Conservation (phyloP, 2,797 vertebrate species). For the Tangara arthus region DNA sequence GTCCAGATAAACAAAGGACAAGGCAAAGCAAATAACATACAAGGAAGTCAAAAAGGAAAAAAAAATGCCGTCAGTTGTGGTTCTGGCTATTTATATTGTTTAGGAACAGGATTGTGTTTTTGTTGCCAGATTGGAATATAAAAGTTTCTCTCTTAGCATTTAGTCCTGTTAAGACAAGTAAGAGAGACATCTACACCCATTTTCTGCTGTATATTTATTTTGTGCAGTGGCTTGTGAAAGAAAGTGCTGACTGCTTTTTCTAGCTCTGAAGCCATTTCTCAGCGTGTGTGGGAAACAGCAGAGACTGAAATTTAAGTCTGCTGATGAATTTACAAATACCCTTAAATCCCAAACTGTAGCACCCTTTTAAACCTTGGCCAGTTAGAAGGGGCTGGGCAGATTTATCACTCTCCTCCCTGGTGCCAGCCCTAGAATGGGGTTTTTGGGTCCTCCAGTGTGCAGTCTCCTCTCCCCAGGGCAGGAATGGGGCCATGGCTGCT, state of each 20-base stretch:
- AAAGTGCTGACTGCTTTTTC: slow-evolving; percentile 14
- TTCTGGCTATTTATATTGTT: slow-evolving; percentile 27
- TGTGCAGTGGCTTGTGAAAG: slow-evolving; percentile 25
- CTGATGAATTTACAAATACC: neutral
- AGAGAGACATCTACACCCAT: slow-evolving; percentile 13
- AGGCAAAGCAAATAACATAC: neutral
- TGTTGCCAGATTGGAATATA: neutral
- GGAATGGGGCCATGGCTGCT: fast-evolving
- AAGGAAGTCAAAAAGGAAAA: neutral
- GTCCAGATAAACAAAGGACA: slow-evolving; percentile 51
- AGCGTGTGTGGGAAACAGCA: neutral
- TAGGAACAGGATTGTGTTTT: slow-evolving; percentile 19
- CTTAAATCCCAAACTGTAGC: neutral
- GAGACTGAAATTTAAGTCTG: neutral
- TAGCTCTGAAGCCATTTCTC: neutral
- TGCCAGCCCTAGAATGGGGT: no score
- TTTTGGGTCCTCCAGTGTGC: neutral
- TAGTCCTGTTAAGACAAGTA: neutral
- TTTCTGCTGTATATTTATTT: slow-evolving; percentile 46
- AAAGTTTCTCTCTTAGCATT: neutral
- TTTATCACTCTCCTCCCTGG: neutral
- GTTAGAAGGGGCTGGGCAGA: neutral
- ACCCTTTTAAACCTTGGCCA: neutral
- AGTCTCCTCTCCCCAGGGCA: fast-evolving
- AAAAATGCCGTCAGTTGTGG: neutral